These are phyloP conservation scores for Rhincodon typus DNA, from an alignment of 2,797 vertebrate genomes.

Conservation along the genomic window DNA sequence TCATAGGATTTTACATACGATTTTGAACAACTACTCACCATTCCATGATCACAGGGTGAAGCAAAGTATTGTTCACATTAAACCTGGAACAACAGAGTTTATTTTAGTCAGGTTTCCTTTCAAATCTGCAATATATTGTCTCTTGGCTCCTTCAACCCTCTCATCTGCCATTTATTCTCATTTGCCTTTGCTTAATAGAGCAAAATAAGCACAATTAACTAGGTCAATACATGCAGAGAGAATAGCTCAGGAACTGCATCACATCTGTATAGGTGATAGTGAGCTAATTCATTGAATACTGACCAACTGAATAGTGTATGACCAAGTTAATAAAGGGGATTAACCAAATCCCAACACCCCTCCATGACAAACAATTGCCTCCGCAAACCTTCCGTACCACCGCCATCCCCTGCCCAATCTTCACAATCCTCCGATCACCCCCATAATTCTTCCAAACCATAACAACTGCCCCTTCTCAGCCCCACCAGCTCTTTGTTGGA, in stretches of 20 bases:
- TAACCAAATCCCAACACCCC: not conserved
- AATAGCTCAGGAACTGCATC: not conserved
- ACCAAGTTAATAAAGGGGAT: not conserved
- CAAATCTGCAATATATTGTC: not conserved
- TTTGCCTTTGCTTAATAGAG: not conserved
- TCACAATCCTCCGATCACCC: too few species aligned
- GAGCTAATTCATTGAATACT: not conserved
- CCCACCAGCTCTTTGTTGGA: not conserved
- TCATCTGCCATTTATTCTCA: not conserved
- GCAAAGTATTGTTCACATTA: slow-evolving; percentile 75
- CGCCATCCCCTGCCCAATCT: too few species aligned
- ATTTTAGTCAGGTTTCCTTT: not conserved
- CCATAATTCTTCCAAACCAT: too few species aligned
- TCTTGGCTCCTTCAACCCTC: not conserved
- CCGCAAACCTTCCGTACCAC: too few species aligned
- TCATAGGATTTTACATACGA: not conserved
- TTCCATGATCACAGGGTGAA: slow-evolving; percentile 87
- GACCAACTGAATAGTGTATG: not conserved
- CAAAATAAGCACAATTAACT: not conserved
- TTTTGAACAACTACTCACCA: slow-evolving; percentile 63
- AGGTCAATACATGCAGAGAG: not conserved
- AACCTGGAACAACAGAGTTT: slow-evolving; percentile 58
- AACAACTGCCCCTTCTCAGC: too few species aligned
- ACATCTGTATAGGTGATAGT: not conserved
- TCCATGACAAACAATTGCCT: too few species aligned